A percentile compares a stretch with the other conserved stretches of the same genome.
phyloP scores from a whole-genome alignment of 2,113 vertebrate species.

The Lophura nycthemera region DNA sequence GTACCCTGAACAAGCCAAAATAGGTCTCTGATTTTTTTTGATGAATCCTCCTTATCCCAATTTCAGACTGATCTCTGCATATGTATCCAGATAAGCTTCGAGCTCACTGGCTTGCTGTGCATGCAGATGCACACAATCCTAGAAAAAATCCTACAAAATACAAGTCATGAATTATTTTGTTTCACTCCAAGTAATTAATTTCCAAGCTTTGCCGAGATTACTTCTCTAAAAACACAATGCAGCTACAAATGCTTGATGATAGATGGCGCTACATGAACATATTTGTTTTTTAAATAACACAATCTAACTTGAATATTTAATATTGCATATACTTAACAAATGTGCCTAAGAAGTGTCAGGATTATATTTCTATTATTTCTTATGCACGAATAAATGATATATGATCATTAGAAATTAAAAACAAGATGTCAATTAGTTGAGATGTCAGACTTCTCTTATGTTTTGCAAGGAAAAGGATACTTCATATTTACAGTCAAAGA shows the following conservation, averaged over 20 bases:
- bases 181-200: background rate
- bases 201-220: background rate
- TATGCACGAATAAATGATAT: background rate
- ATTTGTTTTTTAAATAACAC: background rate
- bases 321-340: background rate
- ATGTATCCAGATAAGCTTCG: fast-evolving
- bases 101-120: background rate
- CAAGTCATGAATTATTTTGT: background rate
- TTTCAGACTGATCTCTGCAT: fast-evolving
- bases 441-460: background rate
- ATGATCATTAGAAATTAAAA: background rate
- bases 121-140: background rate
- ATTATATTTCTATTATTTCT: background rate
- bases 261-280: constrained; percentile 31
- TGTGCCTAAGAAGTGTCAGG: background rate
- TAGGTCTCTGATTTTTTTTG: background rate
- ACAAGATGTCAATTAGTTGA: background rate
- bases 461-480: background rate
- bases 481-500: background rate
- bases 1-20: background rate
- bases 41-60: fast-evolving
- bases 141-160: background rate
- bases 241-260: background rate
- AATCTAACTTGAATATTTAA: background rate
- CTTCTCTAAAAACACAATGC: background rate